Percentiles rank a stretch among this genome's conserved stretches.
phyloP scores from a whole-genome alignment of 2,888 invertebrate genomes.

The Dryomyza anilis region DNA sequence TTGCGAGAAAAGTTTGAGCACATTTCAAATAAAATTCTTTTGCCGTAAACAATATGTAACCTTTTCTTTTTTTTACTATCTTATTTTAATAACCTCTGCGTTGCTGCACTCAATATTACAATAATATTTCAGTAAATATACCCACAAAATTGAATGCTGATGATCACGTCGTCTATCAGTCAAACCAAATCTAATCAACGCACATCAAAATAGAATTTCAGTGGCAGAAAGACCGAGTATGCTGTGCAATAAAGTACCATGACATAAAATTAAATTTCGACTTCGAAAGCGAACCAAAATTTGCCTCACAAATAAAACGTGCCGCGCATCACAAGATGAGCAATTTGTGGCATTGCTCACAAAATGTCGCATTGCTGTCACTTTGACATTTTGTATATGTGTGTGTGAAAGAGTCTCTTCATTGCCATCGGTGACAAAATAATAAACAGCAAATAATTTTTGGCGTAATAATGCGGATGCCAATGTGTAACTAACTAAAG shows the following conservation, averaged over 20 bases:
- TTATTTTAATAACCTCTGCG: too few species aligned
- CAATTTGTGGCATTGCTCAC: neutral
- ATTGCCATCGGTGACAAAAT: neutral
- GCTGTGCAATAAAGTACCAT: conserved; percentile 27
- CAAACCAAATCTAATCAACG: neutral
- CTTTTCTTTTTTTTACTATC: too few species aligned
- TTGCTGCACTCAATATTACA: too few species aligned
- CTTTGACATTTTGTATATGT: neutral
- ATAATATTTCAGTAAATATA: too few species aligned
- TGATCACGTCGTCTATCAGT: too few species aligned
- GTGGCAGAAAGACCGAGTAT: neutral
- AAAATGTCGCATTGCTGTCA: neutral
- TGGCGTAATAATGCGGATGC: neutral
- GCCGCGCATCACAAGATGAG: conserved; percentile 2
- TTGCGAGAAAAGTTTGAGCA: too few species aligned
- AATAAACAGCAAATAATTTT: neutral
- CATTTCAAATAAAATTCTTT: too few species aligned
- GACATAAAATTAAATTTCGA: conserved; percentile 29
- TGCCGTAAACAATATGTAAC: too few species aligned
- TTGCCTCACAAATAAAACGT: conserved; percentile 17
- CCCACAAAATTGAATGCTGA: too few species aligned
- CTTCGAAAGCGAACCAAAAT: conserved; percentile 3
- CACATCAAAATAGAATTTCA: neutral
- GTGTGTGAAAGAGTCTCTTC: too few species aligned
- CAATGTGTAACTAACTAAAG: too few species aligned